These are phyloP conservation scores for Campylomormyrus numenius DNA, from an alignment of 2,113 vertebrate genomes.

Conservation along the genomic window DNA sequence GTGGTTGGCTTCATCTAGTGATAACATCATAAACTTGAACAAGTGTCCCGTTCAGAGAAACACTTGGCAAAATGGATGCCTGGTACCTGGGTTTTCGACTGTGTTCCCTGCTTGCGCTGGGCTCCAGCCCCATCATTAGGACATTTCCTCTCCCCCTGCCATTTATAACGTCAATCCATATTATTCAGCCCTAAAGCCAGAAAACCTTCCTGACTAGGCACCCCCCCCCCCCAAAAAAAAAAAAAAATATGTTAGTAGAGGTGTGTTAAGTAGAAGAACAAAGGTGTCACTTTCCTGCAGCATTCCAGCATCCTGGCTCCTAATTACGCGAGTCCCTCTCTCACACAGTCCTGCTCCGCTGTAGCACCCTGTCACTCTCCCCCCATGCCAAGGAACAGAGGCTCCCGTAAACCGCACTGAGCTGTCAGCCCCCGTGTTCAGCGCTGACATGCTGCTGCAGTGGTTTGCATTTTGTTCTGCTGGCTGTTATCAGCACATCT, in stretches of 20 bases:
- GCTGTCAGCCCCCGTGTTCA: not conserved
- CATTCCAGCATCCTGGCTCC: not conserved
- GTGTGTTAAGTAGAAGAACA: not conserved
- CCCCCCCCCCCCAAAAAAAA: not conserved
- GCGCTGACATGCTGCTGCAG: not conserved
- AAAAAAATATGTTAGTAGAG: not conserved
- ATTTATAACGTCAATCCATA: not conserved
- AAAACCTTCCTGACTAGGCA: not conserved
- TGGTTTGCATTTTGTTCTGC: not conserved
- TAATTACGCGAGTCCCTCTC: not conserved
- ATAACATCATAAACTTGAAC: not conserved
- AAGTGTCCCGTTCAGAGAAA: not conserved
- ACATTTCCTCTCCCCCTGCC: not conserved
- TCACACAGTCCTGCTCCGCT: not conserved
- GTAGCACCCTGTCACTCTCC: not conserved
- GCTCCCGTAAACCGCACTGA: not conserved
- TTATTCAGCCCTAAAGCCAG: not conserved
- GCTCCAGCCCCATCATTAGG: not conserved
- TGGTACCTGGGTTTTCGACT: not conserved
- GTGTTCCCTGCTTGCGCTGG: not conserved
- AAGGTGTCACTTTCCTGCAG: not conserved
- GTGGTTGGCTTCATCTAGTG: not conserved
- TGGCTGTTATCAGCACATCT: not conserved
- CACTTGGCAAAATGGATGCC: not conserved
- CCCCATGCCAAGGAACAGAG: not conserved